Conservation (phyloP, 2,888 invertebrate species). For the Theodoxus fluviatilis region DNA sequence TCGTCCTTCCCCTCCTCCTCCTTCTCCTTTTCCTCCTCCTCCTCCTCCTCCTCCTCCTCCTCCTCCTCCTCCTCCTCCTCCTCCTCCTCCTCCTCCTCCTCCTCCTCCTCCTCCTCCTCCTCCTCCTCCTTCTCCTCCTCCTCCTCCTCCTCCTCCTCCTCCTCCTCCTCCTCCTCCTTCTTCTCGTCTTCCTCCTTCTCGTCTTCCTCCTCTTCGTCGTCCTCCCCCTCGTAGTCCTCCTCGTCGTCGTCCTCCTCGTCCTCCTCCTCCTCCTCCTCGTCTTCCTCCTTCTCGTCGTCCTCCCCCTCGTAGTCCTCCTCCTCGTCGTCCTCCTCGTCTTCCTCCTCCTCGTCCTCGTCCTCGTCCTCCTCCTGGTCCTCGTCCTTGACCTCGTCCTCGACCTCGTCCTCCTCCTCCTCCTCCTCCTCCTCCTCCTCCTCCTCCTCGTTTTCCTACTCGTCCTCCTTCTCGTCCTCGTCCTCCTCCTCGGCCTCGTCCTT, state of each 20-base stretch:
- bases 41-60: background rate
- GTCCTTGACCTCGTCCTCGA: background rate
- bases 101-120: background rate
- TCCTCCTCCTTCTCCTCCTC: background rate
- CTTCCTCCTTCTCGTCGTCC: background rate
- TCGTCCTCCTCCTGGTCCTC: background rate
- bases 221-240: no score
- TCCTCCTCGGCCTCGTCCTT: background rate
- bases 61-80: background rate
- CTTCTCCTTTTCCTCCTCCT: background rate
- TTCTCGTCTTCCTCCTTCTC: no score
- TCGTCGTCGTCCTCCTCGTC: no score
- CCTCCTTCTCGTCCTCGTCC: background rate
- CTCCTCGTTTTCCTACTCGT: background rate
- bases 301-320: background rate
- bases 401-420: background rate
- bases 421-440: background rate
- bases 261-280: background rate
- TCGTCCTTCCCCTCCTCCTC: background rate
- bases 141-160: no score
- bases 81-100: background rate
- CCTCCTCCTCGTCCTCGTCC: background rate
- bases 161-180: no score
- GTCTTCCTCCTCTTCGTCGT: no score
- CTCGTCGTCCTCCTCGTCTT: background rate